Conservation (phyloP, 2,113 vertebrate genomes). For the Poicephalus gulielmi region DNA sequence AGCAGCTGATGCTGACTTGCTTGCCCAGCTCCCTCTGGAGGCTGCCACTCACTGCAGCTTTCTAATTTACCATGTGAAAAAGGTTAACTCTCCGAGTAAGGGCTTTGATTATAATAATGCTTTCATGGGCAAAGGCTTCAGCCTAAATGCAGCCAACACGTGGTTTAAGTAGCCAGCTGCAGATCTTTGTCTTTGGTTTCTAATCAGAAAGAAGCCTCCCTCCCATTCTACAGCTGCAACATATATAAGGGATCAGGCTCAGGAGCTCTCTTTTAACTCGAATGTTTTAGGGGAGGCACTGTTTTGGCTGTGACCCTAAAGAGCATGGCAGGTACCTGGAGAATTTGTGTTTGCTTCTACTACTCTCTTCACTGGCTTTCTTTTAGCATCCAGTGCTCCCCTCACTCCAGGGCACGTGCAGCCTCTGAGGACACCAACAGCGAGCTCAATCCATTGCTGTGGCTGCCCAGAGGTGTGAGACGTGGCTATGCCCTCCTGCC, state of each 20-base stretch:
- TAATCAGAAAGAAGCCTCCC: constrained; percentile 30
- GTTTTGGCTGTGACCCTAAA: not conserved
- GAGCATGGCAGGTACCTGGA: constrained; percentile 61
- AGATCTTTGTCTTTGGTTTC: not conserved
- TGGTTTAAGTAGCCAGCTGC: constrained; percentile 37
- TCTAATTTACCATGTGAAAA: not conserved
- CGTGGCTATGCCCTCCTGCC: constrained; percentile 61
- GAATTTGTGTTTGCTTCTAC: constrained; percentile 50
- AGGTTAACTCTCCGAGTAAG: not conserved
- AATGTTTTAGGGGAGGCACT: not conserved
- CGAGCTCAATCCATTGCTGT: not conserved
- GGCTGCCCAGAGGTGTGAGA: not conserved
- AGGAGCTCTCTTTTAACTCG: not conserved
- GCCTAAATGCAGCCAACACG: not conserved
- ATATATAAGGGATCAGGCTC: constrained; percentile 59
- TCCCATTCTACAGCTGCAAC: constrained; percentile 44
- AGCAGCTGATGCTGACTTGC: too few species aligned
- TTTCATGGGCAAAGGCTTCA: not conserved
- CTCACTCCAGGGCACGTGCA: not conserved
- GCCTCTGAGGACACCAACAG: not conserved
- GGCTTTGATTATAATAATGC: not conserved
- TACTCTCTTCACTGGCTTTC: constrained; percentile 53
- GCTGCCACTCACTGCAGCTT: not conserved
- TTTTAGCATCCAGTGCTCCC: constrained; percentile 11
- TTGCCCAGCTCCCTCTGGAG: constrained; percentile 21